These are phyloP conservation scores for Synergus itoensis DNA, from an alignment of 2,888 invertebrate species.

Conservation along the genomic window DNA sequence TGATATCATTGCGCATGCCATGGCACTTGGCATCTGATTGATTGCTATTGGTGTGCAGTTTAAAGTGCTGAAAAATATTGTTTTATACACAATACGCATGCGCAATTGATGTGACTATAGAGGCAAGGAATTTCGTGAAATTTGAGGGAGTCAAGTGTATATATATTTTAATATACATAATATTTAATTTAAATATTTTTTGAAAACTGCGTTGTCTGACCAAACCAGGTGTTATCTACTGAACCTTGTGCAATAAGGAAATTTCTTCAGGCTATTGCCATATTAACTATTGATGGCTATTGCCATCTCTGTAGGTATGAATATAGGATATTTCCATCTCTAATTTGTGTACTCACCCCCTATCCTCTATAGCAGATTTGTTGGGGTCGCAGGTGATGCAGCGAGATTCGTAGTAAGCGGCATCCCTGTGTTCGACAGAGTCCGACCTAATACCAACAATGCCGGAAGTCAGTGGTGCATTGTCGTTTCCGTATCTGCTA, in stretches of 20 bases:
- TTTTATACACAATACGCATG: no score
- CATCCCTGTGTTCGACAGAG: conserved; percentile 67
- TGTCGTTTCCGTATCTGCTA: conserved; percentile 65
- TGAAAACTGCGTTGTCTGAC: no score
- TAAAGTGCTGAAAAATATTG: no score
- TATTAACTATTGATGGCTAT: background rate
- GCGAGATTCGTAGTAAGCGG: conserved; percentile 71
- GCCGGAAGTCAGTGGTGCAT: conserved; percentile 62
- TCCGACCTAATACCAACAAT: conserved; percentile 63
- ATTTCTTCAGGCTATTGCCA: background rate
- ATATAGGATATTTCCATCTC: background rate
- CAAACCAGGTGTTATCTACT: conserved; percentile 46
- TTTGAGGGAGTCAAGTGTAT: background rate
- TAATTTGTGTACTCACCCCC: conserved; percentile 51
- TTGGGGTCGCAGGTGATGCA: conserved; percentile 72
- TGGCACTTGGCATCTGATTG: no score
- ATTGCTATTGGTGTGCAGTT: no score
- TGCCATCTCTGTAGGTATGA: background rate
- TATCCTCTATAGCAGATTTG: conserved; percentile 61
- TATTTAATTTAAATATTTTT: no score
- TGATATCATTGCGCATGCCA: no score
- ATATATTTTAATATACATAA: no score
- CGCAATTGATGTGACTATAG: no score
- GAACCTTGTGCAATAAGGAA: background rate
- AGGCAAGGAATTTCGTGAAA: no score